Percentiles rank a stretch among this genome's conserved stretches.
These are phyloP conservation scores for Andrena praecox DNA, from an alignment of 2,888 invertebrate genomes.

Conservation along the genomic window DNA sequence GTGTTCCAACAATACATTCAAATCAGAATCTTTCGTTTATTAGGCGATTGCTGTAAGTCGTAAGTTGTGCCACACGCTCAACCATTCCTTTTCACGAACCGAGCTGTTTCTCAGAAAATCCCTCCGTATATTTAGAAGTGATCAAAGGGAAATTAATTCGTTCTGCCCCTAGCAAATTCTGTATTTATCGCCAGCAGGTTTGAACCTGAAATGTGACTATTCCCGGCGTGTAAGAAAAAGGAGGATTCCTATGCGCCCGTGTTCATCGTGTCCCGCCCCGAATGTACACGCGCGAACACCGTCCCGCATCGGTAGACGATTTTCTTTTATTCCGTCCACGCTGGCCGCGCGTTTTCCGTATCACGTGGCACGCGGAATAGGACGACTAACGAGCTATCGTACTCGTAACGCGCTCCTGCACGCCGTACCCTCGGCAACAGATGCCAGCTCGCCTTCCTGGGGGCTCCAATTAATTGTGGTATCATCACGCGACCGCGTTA, in stretches of 20 bases:
- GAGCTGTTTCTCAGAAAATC: too few relatives aligned
- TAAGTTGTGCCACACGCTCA: too few relatives aligned
- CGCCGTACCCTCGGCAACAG: conserved; percentile 32
- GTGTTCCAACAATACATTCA: neutral
- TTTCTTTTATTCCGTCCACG: conserved; percentile 49
- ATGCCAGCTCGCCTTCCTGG: conserved; percentile 50
- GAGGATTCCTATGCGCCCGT: neutral
- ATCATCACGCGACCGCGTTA: conserved; percentile 65
- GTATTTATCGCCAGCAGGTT: neutral
- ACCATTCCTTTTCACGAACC: too few relatives aligned
- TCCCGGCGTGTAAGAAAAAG: neutral
- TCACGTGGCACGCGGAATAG: conserved; percentile 57
- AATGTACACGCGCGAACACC: neutral
- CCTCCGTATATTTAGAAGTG: too few relatives aligned
- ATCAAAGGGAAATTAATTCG: too few relatives aligned
- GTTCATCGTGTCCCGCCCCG: neutral
- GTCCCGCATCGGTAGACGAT: conserved; percentile 15
- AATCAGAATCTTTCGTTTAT: neutral
- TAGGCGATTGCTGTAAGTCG: neutral
- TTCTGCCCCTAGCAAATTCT: neutral
- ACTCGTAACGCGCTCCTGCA: conserved; percentile 37
- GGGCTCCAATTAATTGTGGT: conserved; percentile 63
- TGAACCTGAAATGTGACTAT: neutral
- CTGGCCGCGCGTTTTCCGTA: conserved; percentile 52
- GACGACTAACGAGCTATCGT: conserved; percentile 63